These are phyloP conservation scores for Chaenogobius annularis DNA, from an alignment of 2,113 vertebrate species.

Conservation along the genomic window DNA sequence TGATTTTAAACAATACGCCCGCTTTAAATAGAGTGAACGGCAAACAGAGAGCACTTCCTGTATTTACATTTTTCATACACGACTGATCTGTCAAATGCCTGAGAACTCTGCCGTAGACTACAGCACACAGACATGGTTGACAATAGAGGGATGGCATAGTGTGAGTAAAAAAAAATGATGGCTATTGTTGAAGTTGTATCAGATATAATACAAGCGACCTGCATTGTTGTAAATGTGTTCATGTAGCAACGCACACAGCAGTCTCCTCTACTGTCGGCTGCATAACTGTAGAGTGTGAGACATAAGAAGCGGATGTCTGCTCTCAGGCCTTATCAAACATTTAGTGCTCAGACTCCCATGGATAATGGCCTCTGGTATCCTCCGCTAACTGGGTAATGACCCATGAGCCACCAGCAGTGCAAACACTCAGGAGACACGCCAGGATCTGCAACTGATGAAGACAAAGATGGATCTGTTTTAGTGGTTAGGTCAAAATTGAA, in stretches of 20 bases:
- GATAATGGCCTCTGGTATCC: slow-evolving; percentile 52
- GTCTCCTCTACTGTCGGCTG: not conserved
- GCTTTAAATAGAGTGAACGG: too few relatives aligned
- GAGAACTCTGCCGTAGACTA: too few relatives aligned
- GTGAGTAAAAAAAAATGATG: too few relatives aligned
- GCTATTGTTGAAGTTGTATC: too few relatives aligned
- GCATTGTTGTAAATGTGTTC: not conserved
- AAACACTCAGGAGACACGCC: slow-evolving; percentile 17
- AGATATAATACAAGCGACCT: too few relatives aligned
- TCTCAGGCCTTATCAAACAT: slow-evolving; percentile 55
- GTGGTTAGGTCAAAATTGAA: not conserved
- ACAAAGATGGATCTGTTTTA: not conserved
- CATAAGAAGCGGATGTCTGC: slow-evolving; percentile 47
- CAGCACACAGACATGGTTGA: too few relatives aligned
- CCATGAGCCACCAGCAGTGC: slow-evolving; percentile 19
- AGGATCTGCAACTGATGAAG: not conserved
- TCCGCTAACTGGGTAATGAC: slow-evolving; percentile 58
- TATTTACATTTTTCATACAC: too few relatives aligned
- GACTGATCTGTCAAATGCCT: too few relatives aligned
- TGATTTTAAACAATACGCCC: too few relatives aligned
- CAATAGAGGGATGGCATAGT: too few relatives aligned
- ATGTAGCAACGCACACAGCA: not conserved
- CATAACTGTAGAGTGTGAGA: slow-evolving; percentile 15
- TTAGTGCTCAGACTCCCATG: slow-evolving; percentile 46
- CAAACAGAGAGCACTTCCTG: too few relatives aligned